Evolutionary conservation across 2,113 vertebrate species (phyloP).

Genomic region (Fulica atra): DNA sequence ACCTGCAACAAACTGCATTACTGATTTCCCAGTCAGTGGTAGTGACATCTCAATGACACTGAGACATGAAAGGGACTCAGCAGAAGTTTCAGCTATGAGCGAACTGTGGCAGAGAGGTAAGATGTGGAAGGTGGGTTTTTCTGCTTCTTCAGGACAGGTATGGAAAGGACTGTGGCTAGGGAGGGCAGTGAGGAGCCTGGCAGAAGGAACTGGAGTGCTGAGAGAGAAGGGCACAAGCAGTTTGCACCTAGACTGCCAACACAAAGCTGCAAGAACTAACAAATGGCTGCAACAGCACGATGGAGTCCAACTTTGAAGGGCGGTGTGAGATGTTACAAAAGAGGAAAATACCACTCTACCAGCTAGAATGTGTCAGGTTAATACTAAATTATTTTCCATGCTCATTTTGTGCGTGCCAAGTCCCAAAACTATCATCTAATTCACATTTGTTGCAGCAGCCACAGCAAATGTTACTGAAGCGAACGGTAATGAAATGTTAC

Average conservation of each 20-base stretch:
- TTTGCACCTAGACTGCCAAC: not conserved
- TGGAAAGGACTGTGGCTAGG: not conserved
- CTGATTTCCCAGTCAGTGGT: not conserved
- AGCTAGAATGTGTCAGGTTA: not conserved
- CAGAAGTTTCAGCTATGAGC: not conserved
- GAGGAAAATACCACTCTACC: not conserved
- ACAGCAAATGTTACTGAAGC: not conserved
- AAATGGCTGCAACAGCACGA: not conserved
- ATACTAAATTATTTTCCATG: not conserved
- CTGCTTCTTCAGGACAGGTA: not conserved
- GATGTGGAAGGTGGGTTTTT: not conserved
- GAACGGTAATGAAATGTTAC: not conserved
- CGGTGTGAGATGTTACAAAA: not conserved
- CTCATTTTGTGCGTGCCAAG: not conserved
- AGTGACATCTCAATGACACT: fast-evolving
- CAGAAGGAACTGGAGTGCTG: not conserved
- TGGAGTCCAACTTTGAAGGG: not conserved
- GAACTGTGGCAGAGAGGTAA: not conserved
- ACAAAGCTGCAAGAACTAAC: not conserved
- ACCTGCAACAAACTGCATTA: not conserved
- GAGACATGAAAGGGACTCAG: not conserved
- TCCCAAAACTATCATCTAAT: not conserved
- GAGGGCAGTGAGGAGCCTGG: not conserved
- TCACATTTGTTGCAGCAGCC: not conserved
- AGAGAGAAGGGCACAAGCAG: not conserved